Percentiles rank a stretch among this genome's conserved stretches.
phyloP scores from a whole-genome alignment of 1,140 invertebrate species.

The Zaprionus ghesquierei region DNA sequence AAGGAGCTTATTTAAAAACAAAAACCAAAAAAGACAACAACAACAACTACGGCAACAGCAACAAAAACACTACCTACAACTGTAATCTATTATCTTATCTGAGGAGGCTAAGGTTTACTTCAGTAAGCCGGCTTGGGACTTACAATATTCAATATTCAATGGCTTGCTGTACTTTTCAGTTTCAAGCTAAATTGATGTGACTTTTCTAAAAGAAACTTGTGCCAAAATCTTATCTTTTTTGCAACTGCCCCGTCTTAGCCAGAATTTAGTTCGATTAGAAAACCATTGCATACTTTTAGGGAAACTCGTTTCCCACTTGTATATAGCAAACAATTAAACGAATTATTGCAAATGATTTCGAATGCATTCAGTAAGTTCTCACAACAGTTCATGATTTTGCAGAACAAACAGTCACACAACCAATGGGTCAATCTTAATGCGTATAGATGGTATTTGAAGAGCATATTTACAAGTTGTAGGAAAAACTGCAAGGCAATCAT shows the following conservation, averaged over 20 bases:
- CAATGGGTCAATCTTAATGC: conserved; percentile 48
- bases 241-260: not conserved
- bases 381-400: conserved; percentile 8
- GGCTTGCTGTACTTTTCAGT: conserved; percentile 38
- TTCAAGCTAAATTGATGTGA: conserved; percentile 8
- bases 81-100: conserved; percentile 8
- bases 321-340: not conserved
- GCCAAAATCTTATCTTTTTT: conserved; percentile 21
- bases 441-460: conserved; percentile 23
- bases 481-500: conserved; percentile 82
- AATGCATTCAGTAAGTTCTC: not conserved
- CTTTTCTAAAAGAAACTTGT: conserved; percentile 18
- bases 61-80: conserved; percentile 19
- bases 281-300: conserved; percentile 35
- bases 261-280: not conserved
- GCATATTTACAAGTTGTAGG: conserved; percentile 53
- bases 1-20: conserved; percentile 70
- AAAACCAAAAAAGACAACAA: conserved; percentile 20
- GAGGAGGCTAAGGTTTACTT: not conserved
- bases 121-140: conserved; percentile 14
- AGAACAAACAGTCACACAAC: conserved; percentile 33
- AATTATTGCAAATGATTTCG: not conserved
- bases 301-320: conserved; percentile 1
- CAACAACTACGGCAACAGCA: conserved; percentile 23
- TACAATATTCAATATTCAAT: conserved; percentile 25